Conservation (phyloP, 2,113 vertebrate genomes). For the Gambusia holbrooki region DNA sequence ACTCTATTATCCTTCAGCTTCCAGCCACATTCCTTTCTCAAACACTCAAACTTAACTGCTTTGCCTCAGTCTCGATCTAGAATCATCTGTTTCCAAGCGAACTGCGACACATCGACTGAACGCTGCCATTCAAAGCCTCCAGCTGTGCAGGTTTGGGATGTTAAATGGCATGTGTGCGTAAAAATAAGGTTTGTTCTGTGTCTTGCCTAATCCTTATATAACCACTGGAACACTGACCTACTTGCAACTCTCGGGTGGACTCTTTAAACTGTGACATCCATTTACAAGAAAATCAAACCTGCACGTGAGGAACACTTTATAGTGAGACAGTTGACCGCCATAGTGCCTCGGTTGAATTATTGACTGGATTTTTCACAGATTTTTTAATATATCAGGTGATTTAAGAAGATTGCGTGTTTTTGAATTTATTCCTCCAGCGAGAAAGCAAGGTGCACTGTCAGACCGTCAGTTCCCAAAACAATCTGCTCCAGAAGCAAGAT, state of each 20-base stretch:
- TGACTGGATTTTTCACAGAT: not conserved
- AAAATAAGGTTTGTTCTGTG: conserved; percentile 54
- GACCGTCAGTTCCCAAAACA: no score
- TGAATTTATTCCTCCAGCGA: no score
- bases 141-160: conserved; percentile 11
- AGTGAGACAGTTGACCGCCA: conserved; percentile 3
- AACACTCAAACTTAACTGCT: not conserved
- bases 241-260: conserved; percentile 31
- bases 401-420: not conserved
- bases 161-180: conserved; percentile 46
- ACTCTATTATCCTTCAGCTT: not conserved
- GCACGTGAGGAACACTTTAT: conserved; percentile 18
- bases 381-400: not conserved
- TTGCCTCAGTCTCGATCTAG: not conserved
- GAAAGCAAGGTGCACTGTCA: no score
- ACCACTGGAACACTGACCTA: conserved; percentile 62
- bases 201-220: conserved; percentile 60
- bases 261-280: conserved; percentile 35
- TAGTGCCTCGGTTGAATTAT: not conserved
- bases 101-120: not conserved
- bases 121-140: conserved; percentile 14
- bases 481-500: no score
- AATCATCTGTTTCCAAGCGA: conserved; percentile 23
- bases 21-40: not conserved
- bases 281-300: not conserved